Evolutionary conservation across 2,797 vertebrate genomes (phyloP), one percentile per base, ranked within the genome.

Genomic region (Monodelphis domestica): DNA sequence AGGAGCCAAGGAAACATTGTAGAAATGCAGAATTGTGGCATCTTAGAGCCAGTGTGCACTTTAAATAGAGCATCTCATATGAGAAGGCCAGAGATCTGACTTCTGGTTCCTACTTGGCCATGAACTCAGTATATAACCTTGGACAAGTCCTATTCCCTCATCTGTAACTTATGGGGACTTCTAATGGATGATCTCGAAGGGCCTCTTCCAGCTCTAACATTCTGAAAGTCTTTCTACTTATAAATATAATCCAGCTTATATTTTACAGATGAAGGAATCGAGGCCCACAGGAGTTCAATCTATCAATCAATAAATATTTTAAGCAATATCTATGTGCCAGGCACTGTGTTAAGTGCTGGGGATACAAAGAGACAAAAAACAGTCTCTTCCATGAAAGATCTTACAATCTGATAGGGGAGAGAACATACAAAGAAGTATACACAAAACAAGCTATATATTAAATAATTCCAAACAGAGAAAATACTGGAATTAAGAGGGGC

Each of bases 1-100:
- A 91, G 28, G n/a, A 92, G 55, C 59, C 53, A 59, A 54, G 88
- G 93, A 87, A 87, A 92, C 70, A 88, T 29, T 89, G 92, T 91
- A 88, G 50, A 92, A 96, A 91, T 92, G 33, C 88, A 78, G 63
- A 38, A 78, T 78, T n/a, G 24, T 78, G 70, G 24, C 45, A 45
- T 26, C 38, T 84, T 24, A 84, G 38, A 45, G 30, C 4, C 12
- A 4, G 38, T 84, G 38, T 5, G n/a, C 15, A 70, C n/a, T 38
- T 38, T 70, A 45, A 21, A 84, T 45, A 45, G 45, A 84, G 70
- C 38, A 45, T 84, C 21, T 50, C 17, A 45, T 84, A 45, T 26
- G 38, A 84, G 70, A 84, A 84, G 70, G 24, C 17, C 38, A 84
- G 38, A 45, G 12, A 45, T 45, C 38, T 45, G 21, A 17, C 45